Percentiles rank a stretch among this genome's conserved stretches.
Conservation (phyloP, 1,140 invertebrate species). For the Ptiloglossa arizonensis region DNA sequence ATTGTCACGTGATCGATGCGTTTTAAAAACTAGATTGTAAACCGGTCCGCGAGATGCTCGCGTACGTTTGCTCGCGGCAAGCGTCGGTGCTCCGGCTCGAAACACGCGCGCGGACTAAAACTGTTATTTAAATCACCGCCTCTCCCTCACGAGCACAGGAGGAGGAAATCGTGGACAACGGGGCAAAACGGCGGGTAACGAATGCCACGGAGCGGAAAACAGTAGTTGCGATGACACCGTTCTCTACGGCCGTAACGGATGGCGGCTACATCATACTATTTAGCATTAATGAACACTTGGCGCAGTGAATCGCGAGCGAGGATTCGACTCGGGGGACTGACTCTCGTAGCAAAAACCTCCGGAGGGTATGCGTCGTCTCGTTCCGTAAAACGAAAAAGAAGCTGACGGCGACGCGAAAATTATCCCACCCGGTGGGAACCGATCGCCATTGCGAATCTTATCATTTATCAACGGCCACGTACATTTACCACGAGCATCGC, state of each 20-base stretch:
- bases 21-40: too few species aligned
- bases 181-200: not conserved
- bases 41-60: too few species aligned
- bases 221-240: not conserved
- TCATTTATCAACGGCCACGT: too few species aligned
- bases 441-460: not conserved
- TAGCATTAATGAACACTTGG: constrained; percentile 45
- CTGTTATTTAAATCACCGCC: not conserved
- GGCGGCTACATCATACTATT: constrained; percentile 6
- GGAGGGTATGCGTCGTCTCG: not conserved
- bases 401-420: too few species aligned
- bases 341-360: constrained; percentile 19
- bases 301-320: constrained; percentile 16
- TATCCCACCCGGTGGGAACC: too few species aligned
- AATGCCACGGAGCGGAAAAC: constrained; percentile 8
- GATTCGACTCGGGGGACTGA: constrained; percentile 20
- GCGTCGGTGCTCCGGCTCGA: too few species aligned
- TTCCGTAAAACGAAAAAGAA: not conserved
- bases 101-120: too few species aligned
- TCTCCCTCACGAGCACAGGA: not conserved
- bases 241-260: not conserved
- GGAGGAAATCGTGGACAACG: constrained; percentile 13
- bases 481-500: not conserved
- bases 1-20: too few species aligned
- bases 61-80: too few species aligned